These are phyloP conservation scores for Eurois occulta DNA, from an alignment of 2,888 invertebrate species.

Conservation along the genomic window DNA sequence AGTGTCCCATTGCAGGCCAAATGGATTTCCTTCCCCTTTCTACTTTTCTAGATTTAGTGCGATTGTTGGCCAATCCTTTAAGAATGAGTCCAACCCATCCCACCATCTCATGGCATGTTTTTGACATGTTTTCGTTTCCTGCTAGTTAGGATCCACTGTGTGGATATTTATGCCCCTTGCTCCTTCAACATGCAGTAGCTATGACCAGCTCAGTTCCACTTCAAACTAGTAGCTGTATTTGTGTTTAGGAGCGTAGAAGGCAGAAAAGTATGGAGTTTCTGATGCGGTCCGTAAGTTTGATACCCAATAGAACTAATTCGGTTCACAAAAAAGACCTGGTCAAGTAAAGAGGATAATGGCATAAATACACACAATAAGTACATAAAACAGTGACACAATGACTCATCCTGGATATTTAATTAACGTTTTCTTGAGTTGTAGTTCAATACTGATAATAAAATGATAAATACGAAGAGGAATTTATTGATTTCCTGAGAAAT, in stretches of 20 bases:
- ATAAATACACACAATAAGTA: background rate
- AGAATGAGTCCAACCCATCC: background rate
- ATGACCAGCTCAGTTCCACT: background rate
- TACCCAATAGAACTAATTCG: background rate
- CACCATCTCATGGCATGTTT: background rate
- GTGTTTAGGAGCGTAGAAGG: too few relatives aligned
- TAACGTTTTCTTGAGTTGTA: slow-evolving; percentile 23
- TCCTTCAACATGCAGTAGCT: background rate
- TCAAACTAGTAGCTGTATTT: background rate
- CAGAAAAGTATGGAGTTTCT: background rate
- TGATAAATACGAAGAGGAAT: slow-evolving; percentile 37
- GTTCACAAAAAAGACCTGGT: background rate
- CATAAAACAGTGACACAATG: background rate
- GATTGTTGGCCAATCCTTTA: background rate
- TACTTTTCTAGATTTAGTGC: background rate
- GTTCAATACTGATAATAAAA: slow-evolving; percentile 42
- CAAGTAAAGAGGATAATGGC: background rate
- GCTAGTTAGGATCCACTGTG: background rate
- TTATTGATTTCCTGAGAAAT: slow-evolving; percentile 41
- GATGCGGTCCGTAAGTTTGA: background rate
- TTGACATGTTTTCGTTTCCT: background rate
- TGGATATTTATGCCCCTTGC: background rate
- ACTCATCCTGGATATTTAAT: slow-evolving; percentile 41
- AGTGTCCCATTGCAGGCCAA: background rate
- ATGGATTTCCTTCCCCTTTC: too few relatives aligned